These are phyloP conservation scores for Tanaodytes sp. DNA, from an alignment of 2,888 invertebrate species.

Conservation along the genomic window DNA sequence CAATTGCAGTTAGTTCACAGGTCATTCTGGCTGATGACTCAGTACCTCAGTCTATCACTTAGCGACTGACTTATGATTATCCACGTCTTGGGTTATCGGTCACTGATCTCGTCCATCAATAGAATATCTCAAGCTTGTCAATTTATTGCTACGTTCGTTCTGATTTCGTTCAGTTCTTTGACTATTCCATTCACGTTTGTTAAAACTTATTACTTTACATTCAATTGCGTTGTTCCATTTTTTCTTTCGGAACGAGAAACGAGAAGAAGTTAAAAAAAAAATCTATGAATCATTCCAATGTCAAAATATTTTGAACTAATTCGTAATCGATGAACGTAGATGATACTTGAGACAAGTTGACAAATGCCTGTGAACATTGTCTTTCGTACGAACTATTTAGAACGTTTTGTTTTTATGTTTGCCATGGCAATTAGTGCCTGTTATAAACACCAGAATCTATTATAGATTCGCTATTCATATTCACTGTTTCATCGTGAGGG, in stretches of 20 bases:
- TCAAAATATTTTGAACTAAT: constrained; percentile 27
- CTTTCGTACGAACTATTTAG: not conserved
- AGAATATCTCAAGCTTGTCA: constrained; percentile 41
- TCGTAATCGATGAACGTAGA: constrained; percentile 38
- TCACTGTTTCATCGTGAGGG: constrained; percentile 23
- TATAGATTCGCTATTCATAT: constrained; percentile 22
- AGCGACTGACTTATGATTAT: constrained; percentile 36
- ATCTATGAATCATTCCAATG: not conserved
- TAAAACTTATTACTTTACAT: too few species aligned
- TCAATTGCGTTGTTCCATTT: too few species aligned
- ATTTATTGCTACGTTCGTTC: constrained; percentile 32
- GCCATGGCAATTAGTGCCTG: constrained; percentile 2
- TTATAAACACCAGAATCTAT: constrained; percentile 15
- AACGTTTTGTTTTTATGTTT: constrained; percentile 12
- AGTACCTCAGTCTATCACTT: constrained; percentile 37
- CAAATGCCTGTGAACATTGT: constrained; percentile 37
- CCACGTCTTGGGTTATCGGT: constrained; percentile 40
- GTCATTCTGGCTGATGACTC: constrained; percentile 63
- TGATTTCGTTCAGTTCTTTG: constrained; percentile 30
- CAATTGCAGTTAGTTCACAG: constrained; percentile 57
- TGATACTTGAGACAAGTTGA: constrained; percentile 10
- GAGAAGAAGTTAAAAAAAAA: too few species aligned
- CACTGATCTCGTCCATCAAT: constrained; percentile 42
- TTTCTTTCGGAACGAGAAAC: too few species aligned
- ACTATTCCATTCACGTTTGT: not conserved